These are phyloP conservation scores for Glaucomys volans DNA, from an alignment of 2,113 vertebrate genomes.

Conservation along the genomic window DNA sequence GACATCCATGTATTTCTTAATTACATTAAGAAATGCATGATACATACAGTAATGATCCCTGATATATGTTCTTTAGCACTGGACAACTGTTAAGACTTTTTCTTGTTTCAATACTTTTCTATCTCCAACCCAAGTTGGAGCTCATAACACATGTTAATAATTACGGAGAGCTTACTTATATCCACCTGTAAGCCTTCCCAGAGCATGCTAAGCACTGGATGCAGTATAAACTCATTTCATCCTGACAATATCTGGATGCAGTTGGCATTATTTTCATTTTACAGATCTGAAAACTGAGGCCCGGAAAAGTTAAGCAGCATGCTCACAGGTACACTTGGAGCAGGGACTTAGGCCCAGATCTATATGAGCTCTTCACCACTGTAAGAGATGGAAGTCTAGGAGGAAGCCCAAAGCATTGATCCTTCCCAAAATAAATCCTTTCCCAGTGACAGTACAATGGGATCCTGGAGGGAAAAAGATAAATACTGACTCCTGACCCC, in stretches of 20 bases:
- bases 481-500: too few relatives aligned
- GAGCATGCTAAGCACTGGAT: background rate
- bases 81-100: background rate
- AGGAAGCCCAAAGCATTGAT: too few relatives aligned
- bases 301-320: background rate
- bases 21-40: background rate
- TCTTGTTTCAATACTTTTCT: conserved; percentile 20
- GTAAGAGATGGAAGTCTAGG: background rate
- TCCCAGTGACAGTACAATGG: too few relatives aligned
- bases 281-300: background rate
- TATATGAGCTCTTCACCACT: background rate
- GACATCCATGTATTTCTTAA: background rate
- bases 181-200: background rate
- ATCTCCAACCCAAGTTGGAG: background rate
- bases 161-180: background rate
- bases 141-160: background rate
- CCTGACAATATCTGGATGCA: background rate
- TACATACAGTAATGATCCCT: background rate
- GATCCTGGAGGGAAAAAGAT: too few relatives aligned
- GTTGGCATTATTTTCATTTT: background rate
- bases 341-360: background rate
- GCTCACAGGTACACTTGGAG: background rate
- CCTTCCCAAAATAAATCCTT: too few relatives aligned
- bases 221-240: background rate
- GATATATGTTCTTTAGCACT: background rate